Conservation (phyloP, 2,797 vertebrate genomes). For the Epinephelus awoara region DNA sequence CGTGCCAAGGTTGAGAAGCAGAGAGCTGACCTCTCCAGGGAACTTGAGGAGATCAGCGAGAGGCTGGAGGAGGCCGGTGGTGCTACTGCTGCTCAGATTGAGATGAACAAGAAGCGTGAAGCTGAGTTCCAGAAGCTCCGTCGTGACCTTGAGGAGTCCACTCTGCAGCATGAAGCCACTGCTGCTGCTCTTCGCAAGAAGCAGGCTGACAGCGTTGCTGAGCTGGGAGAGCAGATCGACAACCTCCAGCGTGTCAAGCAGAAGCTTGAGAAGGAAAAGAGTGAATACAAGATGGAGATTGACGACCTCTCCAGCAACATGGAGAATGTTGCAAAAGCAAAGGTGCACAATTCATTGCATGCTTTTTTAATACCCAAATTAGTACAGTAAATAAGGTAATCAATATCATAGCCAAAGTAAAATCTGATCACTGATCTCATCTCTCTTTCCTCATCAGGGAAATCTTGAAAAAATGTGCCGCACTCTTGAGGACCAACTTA, state of each 20-base stretch:
- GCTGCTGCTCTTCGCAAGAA: slow-evolving; percentile 89
- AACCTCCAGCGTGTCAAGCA: slow-evolving; percentile 93
- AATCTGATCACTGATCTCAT: background rate
- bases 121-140: slow-evolving; percentile 92
- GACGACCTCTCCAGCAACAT: slow-evolving; percentile 90
- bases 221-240: slow-evolving; percentile 92
- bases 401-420: too few relatives aligned
- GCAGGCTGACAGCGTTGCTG: slow-evolving; percentile 89
- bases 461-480: slow-evolving; percentile 92
- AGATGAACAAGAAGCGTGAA: slow-evolving; percentile 93
- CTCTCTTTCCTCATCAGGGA: slow-evolving; percentile 75
- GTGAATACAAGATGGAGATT: slow-evolving; percentile 92
- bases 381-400: background rate
- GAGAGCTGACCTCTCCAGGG: slow-evolving; percentile 86
- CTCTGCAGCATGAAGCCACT: slow-evolving; percentile 91
- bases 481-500: slow-evolving; percentile 90
- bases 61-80: slow-evolving; percentile 91
- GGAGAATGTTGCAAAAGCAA: slow-evolving; percentile 89
- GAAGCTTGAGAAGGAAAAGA: slow-evolving; percentile 94
- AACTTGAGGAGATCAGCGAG: slow-evolving; percentile 93
- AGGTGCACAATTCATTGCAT: slow-evolving; percentile 76
- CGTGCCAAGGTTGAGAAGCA: slow-evolving; percentile 90
- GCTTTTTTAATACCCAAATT: background rate
- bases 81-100: slow-evolving; percentile 87
- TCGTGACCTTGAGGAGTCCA: slow-evolving; percentile 90